A percentile compares a stretch with the other conserved stretches of the same genome.
Evolutionary conservation across 2,797 vertebrate genomes (phyloP).

Genomic region (Clarias pachynema): DNA sequence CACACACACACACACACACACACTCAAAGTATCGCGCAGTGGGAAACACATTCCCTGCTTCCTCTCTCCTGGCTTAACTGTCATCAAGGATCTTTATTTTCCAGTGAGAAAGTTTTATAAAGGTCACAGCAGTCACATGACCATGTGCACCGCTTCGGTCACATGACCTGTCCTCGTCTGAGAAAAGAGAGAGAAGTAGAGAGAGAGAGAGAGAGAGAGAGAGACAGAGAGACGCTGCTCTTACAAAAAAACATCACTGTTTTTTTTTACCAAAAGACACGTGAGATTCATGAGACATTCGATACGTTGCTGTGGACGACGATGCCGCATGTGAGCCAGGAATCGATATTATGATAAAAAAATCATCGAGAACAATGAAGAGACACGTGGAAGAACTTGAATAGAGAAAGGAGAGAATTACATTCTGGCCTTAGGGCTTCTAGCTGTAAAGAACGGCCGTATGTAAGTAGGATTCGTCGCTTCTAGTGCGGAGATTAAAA

Average conservation of each 20-base stretch:
- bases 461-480: not conserved
- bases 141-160: not conserved
- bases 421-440: not conserved
- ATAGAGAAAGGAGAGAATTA: not conserved
- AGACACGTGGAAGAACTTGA: not conserved
- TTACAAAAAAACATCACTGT: too few species aligned
- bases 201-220: too few species aligned
- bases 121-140: slow-evolving; percentile 33
- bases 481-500: not conserved
- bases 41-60: slow-evolving; percentile 22
- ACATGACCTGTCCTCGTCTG: not conserved
- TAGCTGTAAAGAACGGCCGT: not conserved
- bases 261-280: too few species aligned
- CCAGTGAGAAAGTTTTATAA: slow-evolving; percentile 22
- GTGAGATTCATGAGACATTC: not conserved
- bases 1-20: slow-evolving; percentile 12
- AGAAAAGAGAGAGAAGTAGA: not conserved
- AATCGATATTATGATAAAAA: not conserved
- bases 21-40: slow-evolving; percentile 4
- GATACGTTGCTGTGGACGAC: not conserved
- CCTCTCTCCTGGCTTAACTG: slow-evolving; percentile 21
- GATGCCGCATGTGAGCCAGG: too few species aligned
- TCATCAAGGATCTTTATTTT: slow-evolving; percentile 28
- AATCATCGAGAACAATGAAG: too few species aligned
- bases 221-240: too few species aligned